Evolutionary conservation across 2,888 invertebrate species (phyloP).

Genomic region (Hypolimnas misippus): DNA sequence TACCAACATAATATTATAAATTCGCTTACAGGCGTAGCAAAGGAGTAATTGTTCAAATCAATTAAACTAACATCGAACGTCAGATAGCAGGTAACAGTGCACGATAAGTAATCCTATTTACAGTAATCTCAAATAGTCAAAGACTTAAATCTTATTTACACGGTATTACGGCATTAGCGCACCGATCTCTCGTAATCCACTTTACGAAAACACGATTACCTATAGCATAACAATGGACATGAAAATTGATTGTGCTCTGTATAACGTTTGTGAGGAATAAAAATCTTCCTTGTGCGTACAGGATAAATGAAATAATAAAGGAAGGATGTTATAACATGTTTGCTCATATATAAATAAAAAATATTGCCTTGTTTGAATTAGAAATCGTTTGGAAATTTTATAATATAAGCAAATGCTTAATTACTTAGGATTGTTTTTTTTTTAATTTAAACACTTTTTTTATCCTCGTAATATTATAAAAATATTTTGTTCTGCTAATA

Average conservation of each 20-base stretch:
- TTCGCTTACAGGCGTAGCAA: too few relatives aligned
- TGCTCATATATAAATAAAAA: slow-evolving; percentile 18
- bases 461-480: too few relatives aligned
- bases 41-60: slow-evolving; percentile 6
- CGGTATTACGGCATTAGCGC: slow-evolving; percentile 40
- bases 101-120: slow-evolving; percentile 37
- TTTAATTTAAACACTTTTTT: too few relatives aligned
- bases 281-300: slow-evolving; percentile 24
- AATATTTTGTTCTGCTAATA: too few relatives aligned
- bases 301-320: slow-evolving; percentile 20
- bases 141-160: slow-evolving; percentile 44
- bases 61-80: slow-evolving; percentile 16
- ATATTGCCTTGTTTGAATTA: too few relatives aligned
- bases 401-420: neutral
- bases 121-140: slow-evolving; percentile 37
- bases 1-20: too few relatives aligned
- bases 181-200: slow-evolving; percentile 41
- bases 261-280: slow-evolving; percentile 25
- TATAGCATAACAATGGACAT: slow-evolving; percentile 41
- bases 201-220: slow-evolving; percentile 40
- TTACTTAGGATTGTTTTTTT: neutral
- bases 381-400: neutral
- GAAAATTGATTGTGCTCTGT: slow-evolving; percentile 38
- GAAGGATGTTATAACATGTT: slow-evolving; percentile 11
- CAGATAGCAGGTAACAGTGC: slow-evolving; percentile 14